Evolutionary conservation across 2,797 vertebrate genomes (phyloP).

Genomic region (Cephalopachus bancanus): DNA sequence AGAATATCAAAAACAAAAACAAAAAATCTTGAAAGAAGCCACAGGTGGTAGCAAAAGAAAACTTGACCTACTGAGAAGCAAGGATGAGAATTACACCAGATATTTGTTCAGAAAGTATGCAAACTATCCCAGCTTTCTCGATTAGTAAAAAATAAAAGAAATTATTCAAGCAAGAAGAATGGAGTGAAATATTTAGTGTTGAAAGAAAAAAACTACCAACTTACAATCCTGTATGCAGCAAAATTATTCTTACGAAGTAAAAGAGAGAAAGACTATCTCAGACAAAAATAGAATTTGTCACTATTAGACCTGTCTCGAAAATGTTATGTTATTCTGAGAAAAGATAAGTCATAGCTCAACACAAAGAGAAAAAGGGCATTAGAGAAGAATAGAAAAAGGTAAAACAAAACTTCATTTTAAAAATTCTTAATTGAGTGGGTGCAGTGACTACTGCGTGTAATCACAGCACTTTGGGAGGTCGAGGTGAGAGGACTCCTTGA

Average conservation of each 20-base stretch:
- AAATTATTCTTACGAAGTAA: conserved; percentile 28
- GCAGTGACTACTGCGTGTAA: too few relatives aligned
- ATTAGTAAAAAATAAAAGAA: background rate
- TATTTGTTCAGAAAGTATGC: background rate
- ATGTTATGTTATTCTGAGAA: background rate
- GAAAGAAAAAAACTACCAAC: background rate
- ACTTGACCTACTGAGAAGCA: background rate
- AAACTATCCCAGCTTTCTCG: background rate
- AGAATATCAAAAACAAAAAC: conserved; percentile 31
- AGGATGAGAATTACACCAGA: background rate
- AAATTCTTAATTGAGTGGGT: background rate
- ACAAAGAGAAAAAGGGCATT: background rate
- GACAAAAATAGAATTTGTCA: background rate
- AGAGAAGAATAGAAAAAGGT: background rate
- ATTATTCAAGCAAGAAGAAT: background rate
- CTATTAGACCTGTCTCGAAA: background rate
- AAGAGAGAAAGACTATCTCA: background rate
- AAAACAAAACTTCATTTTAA: background rate
- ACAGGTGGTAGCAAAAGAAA: background rate
- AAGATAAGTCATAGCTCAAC: background rate
- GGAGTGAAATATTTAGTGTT: background rate
- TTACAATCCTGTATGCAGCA: background rate
- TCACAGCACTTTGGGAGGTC: too few relatives aligned
- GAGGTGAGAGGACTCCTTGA: too few relatives aligned
- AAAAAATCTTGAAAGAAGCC: background rate